Evolutionary conservation across 2,888 invertebrate genomes (phyloP).

Genomic region (Orthonychiurus folsomi): DNA sequence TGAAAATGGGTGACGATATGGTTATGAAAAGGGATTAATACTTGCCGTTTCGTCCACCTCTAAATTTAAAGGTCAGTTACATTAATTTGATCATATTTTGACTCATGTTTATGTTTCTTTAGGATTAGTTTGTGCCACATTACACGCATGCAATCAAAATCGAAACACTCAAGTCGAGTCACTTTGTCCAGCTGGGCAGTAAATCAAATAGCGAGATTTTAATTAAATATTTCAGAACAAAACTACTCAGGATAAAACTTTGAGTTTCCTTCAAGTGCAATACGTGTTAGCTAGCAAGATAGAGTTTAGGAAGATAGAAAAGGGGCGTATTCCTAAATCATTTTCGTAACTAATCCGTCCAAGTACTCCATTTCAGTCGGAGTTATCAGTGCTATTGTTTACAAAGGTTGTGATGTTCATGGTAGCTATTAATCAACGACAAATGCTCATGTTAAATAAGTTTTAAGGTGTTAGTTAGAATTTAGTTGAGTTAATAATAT

Average conservation of each 20-base stretch:
- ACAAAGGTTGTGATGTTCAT: not conserved
- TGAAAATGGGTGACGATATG: slow-evolving; percentile 36
- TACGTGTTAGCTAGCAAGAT: not conserved
- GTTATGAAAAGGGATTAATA: slow-evolving; percentile 11
- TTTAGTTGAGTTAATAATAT: no score
- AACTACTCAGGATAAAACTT: not conserved
- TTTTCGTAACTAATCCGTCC: not conserved
- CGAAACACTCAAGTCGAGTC: no score
- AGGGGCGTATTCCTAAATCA: not conserved
- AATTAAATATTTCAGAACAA: not conserved
- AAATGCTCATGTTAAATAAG: not conserved
- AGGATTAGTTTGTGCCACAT: slow-evolving; percentile 22
- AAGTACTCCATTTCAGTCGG: not conserved
- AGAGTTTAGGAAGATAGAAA: not conserved
- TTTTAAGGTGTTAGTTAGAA: not conserved
- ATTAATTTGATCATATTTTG: slow-evolving; percentile 23
- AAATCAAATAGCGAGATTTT: no score
- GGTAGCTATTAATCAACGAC: not conserved
- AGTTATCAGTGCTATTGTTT: not conserved
- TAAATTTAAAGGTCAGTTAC: slow-evolving; percentile 17
- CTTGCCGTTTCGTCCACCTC: slow-evolving; percentile 3
- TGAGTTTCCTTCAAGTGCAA: not conserved
- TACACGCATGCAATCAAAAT: not conserved
- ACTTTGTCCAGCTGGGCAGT: no score
- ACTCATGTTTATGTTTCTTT: slow-evolving; percentile 27